phyloP scores from a whole-genome alignment of 1,140 invertebrate genomes.

The Ruditapes philippinarum region DNA sequence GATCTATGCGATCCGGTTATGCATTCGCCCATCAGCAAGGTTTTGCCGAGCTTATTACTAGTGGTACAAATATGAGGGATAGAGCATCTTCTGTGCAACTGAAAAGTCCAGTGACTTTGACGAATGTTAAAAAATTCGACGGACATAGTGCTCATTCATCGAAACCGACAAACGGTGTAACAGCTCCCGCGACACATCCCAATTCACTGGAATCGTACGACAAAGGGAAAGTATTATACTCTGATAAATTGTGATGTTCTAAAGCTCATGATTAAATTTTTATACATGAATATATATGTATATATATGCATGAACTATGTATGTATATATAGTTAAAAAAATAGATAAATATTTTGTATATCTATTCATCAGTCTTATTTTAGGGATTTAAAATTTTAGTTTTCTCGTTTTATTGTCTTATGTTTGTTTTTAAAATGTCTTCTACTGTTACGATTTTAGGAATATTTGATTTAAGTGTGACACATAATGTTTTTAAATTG shows the following conservation, averaged over 20 bases:
- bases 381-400: no score
- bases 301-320: no score
- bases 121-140: slow-evolving; percentile 73
- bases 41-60: slow-evolving; percentile 98
- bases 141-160: not conserved
- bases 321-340: not conserved
- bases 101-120: slow-evolving; percentile 74
- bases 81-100: slow-evolving; percentile 64
- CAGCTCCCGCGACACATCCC: slow-evolving; percentile 34
- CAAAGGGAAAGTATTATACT: slow-evolving; percentile 16
- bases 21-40: slow-evolving; percentile 99
- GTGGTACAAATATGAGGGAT: slow-evolving; percentile 96
- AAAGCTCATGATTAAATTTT: not conserved
- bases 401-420: no score
- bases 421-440: no score
- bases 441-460: no score
- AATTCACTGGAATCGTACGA: slow-evolving; percentile 32
- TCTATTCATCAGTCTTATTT: not conserved
- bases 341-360: not conserved
- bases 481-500: no score
- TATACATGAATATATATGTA: not conserved
- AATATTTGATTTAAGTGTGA: no score
- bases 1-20: slow-evolving; percentile 97
- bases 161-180: slow-evolving; percentile 21
- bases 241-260: slow-evolving; percentile 55